Conservation (phyloP, 2,113 vertebrate species). For the Lagopus muta region DNA sequence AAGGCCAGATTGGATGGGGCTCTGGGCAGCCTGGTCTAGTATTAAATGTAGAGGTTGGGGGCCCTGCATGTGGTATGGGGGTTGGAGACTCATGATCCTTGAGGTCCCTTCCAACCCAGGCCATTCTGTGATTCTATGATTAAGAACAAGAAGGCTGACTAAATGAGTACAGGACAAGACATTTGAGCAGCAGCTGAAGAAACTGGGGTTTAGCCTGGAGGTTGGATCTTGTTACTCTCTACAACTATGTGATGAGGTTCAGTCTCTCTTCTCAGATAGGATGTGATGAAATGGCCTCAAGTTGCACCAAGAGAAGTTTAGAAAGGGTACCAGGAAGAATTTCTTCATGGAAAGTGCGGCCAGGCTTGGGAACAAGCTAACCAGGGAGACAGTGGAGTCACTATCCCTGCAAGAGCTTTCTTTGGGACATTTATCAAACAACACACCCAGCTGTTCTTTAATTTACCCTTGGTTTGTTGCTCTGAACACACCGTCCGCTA, state of each 20-base stretch:
- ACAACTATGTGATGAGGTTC: not conserved
- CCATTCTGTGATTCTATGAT: no score
- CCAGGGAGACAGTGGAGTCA: not conserved
- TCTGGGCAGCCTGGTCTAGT: no score
- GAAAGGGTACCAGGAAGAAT: not conserved
- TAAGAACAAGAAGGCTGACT: not conserved
- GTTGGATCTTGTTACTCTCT: not conserved
- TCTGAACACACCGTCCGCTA: constrained; percentile 53
- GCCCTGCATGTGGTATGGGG: no score
- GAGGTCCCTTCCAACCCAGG: no score
- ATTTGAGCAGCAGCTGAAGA: not conserved
- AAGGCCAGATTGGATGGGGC: no score
- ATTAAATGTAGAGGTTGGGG: no score
- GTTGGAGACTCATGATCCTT: no score
- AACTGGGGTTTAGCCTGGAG: not conserved
- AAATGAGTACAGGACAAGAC: not conserved
- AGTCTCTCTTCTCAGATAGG: not conserved
- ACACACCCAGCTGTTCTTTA: no score
- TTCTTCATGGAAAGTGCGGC: not conserved
- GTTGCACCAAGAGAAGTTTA: not conserved
- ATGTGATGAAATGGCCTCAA: not conserved
- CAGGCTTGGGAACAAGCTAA: not conserved
- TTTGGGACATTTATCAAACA: no score
- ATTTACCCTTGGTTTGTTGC: constrained; percentile 59
- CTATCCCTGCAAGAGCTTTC: not conserved